Evolutionary conservation across 2,888 invertebrate species (phyloP).

Genomic region (Hypolimnas misippus): DNA sequence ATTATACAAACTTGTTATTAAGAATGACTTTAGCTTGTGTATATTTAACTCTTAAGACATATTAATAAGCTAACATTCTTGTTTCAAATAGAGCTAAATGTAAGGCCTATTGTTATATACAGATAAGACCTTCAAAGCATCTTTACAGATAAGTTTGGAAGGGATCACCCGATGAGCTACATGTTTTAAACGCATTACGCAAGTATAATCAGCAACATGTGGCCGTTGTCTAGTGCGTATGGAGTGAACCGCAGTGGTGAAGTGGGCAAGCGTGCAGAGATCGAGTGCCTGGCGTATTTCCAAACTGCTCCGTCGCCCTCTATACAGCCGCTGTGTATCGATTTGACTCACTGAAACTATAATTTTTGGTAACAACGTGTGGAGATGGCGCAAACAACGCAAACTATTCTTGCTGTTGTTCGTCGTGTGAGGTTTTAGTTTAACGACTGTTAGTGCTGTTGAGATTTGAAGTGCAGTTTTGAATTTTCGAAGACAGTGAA

Average conservation of each 20-base stretch:
- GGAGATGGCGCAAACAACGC: conserved; percentile 39
- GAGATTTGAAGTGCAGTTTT: conserved; percentile 11
- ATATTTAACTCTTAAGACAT: too few species aligned
- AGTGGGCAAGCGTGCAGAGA: conserved; percentile 51
- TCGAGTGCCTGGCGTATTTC: conserved; percentile 69
- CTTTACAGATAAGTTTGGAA: background rate
- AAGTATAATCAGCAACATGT: conserved; percentile 36
- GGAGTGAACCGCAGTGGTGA: conserved; percentile 41
- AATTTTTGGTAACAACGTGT: conserved; percentile 44
- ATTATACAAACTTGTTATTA: background rate
- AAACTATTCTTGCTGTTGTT: conserved; percentile 26
- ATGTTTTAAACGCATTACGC: conserved; percentile 11
- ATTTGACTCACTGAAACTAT: conserved; percentile 70
- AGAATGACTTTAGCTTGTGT: too few species aligned
- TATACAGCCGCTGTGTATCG: conserved; percentile 68
- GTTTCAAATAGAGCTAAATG: background rate
- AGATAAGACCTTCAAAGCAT: background rate
- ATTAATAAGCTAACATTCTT: background rate
- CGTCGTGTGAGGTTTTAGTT: conserved; percentile 24
- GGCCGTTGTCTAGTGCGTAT: conserved; percentile 30
- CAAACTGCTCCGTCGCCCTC: conserved; percentile 59
- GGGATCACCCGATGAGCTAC: background rate
- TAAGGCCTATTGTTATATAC: background rate
- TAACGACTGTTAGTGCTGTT: conserved; percentile 23
- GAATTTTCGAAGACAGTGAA: conserved; percentile 11